A percentile compares a stretch with the other conserved stretches of the same genome.
Conservation (phyloP, 2,888 invertebrate species). For the Pasiphila rectangulata region DNA sequence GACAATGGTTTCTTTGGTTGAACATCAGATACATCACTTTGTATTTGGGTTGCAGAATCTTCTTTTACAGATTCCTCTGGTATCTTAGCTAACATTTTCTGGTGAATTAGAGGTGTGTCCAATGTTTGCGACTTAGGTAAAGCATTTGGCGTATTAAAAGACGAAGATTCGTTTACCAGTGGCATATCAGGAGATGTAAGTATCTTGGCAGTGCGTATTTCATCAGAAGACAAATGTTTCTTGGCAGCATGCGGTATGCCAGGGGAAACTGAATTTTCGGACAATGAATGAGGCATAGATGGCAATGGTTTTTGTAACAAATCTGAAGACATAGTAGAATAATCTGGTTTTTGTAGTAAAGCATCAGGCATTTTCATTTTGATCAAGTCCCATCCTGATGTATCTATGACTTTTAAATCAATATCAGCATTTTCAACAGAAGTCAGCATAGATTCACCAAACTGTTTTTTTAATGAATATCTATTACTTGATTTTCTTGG, state of each 20-base stretch:
- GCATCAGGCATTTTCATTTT: constrained; percentile 46
- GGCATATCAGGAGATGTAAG: background rate
- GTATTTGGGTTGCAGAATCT: background rate
- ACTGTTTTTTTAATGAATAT: constrained; percentile 46
- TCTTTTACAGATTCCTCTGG: background rate
- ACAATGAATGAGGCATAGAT: background rate
- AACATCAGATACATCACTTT: background rate
- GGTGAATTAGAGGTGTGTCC: background rate
- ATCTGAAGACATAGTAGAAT: background rate
- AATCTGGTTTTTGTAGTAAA: constrained; percentile 34
- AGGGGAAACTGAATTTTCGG: background rate
- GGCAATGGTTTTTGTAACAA: constrained; percentile 7
- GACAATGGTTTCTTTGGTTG: constrained; percentile 2
- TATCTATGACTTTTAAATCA: constrained; percentile 47
- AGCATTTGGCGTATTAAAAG: background rate
- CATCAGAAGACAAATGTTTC: background rate
- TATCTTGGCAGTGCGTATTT: no score
- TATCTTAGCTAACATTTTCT: background rate
- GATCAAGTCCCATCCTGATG: constrained; percentile 42
- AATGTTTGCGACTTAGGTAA: background rate
- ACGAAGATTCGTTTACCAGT: background rate
- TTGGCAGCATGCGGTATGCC: background rate
- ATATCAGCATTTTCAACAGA: constrained; percentile 46
- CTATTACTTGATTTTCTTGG: constrained; percentile 57
- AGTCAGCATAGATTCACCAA: constrained; percentile 42